A percentile compares a stretch with the other conserved stretches of the same genome.
Conservation (phyloP, 2,113 vertebrate species). For the Stegastes partitus region DNA sequence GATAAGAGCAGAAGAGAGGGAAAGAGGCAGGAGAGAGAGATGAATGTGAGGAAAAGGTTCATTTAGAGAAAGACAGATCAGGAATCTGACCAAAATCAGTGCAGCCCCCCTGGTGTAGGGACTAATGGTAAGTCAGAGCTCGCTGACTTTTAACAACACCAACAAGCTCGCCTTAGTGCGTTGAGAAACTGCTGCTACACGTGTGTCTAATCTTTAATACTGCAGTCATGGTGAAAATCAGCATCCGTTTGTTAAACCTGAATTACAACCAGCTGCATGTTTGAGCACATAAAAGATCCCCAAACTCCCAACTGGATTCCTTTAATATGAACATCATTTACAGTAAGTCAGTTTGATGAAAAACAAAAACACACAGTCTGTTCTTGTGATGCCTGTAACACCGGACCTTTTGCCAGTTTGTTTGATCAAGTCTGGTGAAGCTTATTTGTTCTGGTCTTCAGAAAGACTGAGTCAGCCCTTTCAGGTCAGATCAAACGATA, state of each 20-base stretch:
- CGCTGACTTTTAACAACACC: constrained; percentile 34
- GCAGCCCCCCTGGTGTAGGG: constrained; percentile 20
- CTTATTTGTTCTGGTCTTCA: constrained; percentile 40
- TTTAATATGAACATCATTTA: background rate
- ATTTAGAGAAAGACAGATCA: constrained; percentile 37
- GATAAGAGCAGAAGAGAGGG: constrained; percentile 55
- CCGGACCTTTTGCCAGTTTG: background rate
- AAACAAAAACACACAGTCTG: background rate
- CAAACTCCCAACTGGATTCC: background rate
- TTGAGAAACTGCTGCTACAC: constrained; percentile 10
- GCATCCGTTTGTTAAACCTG: background rate
- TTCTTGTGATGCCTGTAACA: constrained; percentile 3
- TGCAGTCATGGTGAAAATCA: background rate
- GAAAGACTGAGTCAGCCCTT: constrained; percentile 25
- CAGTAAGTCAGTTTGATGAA: constrained; percentile 1
- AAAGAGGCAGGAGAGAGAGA: too few species aligned
- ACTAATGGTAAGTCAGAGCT: constrained; percentile 21
- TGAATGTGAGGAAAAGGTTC: constrained; percentile 44
- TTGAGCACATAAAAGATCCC: constrained; percentile 5
- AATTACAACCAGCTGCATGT: background rate
- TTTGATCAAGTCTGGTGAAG: constrained; percentile 32
- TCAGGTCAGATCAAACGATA: constrained; percentile 56
- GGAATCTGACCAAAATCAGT: constrained; percentile 33
- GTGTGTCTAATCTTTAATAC: background rate
- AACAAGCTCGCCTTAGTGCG: constrained; percentile 14